Conservation (phyloP, 37 sponge, comb jelly and placozoan genomes). For the Chondrosia reniformis region DNA sequence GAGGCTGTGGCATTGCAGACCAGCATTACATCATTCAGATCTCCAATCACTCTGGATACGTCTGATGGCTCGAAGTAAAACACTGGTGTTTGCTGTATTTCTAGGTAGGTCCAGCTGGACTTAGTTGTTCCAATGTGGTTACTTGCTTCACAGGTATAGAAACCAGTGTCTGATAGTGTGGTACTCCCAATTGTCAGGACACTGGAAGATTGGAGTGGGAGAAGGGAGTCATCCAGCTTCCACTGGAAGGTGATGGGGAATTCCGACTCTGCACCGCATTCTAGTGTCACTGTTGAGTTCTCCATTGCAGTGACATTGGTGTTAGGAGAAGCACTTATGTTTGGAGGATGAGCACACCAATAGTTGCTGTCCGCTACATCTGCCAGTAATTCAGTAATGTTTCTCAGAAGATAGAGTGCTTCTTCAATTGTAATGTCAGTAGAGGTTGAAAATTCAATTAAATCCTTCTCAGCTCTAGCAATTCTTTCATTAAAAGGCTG, state of each 20-base stretch:
- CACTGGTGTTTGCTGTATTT: conserved; percentile 8
- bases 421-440: neutral
- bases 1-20: conserved; percentile 1
- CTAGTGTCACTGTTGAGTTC: neutral
- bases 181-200: neutral
- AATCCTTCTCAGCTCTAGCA: conserved; percentile 1
- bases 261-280: conserved; percentile 6
- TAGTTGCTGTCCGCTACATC: conserved; percentile 5
- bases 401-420: neutral
- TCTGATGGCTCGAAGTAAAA: conserved; percentile 13
- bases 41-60: neutral
- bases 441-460: neutral
- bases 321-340: conserved; percentile 4
- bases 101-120: neutral
- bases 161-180: neutral
- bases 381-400: neutral
- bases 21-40: neutral
- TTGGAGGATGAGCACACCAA: conserved; percentile 27
- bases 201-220: neutral
- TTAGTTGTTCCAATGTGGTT: conserved; percentile 1
- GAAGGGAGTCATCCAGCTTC: neutral
- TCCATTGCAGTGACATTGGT: conserved; percentile 3
- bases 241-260: conserved; percentile 11
- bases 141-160: conserved; percentile 4
- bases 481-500: neutral